Conservation (phyloP, 1,140 invertebrate genomes). For the Drosophila bipectinata region DNA sequence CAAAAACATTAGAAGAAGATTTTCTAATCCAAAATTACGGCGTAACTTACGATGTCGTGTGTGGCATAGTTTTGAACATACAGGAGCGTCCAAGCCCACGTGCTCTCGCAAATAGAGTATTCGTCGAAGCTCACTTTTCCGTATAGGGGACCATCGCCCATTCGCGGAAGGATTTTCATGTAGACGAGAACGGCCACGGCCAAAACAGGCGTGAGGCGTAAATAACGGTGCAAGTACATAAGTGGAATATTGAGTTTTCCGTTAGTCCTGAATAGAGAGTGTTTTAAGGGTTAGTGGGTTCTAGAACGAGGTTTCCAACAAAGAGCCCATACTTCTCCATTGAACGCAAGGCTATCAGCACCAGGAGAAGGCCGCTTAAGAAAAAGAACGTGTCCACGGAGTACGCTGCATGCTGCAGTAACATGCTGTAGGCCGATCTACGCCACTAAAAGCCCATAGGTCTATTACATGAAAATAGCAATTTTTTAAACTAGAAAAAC, state of each 20-base stretch:
- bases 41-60: constrained; percentile 24
- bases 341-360: constrained; percentile 86
- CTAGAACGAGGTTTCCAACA: background rate
- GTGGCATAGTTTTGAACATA: constrained; percentile 69
- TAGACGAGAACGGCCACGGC: constrained; percentile 55
- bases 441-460: constrained; percentile 46
- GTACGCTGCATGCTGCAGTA: constrained; percentile 86
- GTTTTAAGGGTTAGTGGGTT: background rate
- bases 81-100: constrained; percentile 58
- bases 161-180: constrained; percentile 39
- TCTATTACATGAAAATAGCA: background rate
- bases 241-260: constrained; percentile 66
- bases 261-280: constrained; percentile 24
- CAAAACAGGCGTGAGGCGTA: constrained; percentile 69
- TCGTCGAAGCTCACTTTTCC: constrained; percentile 58
- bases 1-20: background rate
- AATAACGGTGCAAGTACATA: constrained; percentile 76
- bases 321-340: constrained; percentile 86
- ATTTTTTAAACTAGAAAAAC: background rate
- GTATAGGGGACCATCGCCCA: constrained; percentile 56
- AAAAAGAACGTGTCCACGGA: constrained; percentile 97
- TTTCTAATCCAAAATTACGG: background rate
- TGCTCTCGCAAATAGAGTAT: constrained; percentile 30
- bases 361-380: constrained; percentile 88
- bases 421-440: constrained; percentile 85